Evolutionary conservation across 2,797 vertebrate species (phyloP).

Genomic region (Spheniscus humboldti): DNA sequence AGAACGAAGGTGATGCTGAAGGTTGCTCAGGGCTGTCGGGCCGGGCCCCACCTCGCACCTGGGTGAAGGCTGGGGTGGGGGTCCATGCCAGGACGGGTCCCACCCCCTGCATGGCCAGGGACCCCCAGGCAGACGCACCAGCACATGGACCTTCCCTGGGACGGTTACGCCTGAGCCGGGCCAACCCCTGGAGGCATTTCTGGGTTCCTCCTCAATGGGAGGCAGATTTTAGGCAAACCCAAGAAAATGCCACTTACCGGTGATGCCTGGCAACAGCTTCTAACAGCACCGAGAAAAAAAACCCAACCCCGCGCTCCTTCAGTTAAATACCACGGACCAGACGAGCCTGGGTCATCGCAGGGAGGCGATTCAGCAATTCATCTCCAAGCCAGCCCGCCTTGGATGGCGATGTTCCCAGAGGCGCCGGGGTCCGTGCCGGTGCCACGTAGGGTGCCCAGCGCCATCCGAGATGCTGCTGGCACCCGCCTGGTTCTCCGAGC

Average conservation of each 20-base stretch:
- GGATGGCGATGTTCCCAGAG: fast-evolving
- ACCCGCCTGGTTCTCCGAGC: not conserved
- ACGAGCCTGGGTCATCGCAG: not conserved
- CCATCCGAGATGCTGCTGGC: not conserved
- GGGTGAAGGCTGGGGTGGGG: not conserved
- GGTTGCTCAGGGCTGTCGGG: not conserved
- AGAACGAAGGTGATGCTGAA: not conserved
- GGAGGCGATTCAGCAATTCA: not conserved
- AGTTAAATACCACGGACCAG: not conserved
- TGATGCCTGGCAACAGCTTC: not conserved
- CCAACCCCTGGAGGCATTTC: not conserved
- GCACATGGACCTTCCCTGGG: not conserved
- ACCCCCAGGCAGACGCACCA: not conserved
- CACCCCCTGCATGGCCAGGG: fast-evolving
- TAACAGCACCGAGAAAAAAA: not conserved
- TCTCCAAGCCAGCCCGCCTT: not conserved
- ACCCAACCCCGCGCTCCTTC: fast-evolving
- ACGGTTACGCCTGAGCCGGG: fast-evolving
- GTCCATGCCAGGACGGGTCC: not conserved
- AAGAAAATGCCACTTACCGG: not conserved
- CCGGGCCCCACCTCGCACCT: not conserved
- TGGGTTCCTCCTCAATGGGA: not conserved
- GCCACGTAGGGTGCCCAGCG: not conserved
- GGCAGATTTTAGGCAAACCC: not conserved
- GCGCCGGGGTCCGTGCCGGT: not conserved